Percentiles rank a stretch among this genome's conserved stretches.
Evolutionary conservation across 2,888 invertebrate genomes (phyloP).

Genomic region (Drosophila histrio): DNA sequence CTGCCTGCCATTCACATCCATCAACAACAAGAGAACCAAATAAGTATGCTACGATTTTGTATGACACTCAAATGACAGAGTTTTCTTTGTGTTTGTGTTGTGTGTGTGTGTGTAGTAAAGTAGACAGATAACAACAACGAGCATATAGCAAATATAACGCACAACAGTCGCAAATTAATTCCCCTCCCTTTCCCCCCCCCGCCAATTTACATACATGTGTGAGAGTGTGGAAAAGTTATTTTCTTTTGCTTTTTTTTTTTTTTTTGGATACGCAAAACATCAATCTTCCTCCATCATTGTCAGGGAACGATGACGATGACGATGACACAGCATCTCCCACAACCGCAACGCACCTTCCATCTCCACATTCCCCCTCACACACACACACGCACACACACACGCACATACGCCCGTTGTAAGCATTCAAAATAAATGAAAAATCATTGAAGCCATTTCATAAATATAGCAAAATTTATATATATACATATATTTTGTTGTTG

Average conservation of each 20-base stretch:
- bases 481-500: background rate
- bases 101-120: slow-evolving; percentile 17
- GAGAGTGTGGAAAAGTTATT: slow-evolving; percentile 4
- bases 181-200: background rate
- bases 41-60: slow-evolving; percentile 38
- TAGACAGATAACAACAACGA: slow-evolving; percentile 10
- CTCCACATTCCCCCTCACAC: background rate
- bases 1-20: slow-evolving; percentile 19
- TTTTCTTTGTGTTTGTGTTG: background rate
- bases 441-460: slow-evolving; percentile 72
- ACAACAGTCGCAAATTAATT: slow-evolving; percentile 37
- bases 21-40: slow-evolving; percentile 19
- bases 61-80: slow-evolving; percentile 25
- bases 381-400: background rate
- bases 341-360: background rate
- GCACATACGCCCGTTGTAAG: background rate
- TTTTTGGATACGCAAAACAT: slow-evolving; percentile 51
- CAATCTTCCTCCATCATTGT: slow-evolving; percentile 79
- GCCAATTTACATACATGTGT: slow-evolving; percentile 18
- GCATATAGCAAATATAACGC: slow-evolving; percentile 18
- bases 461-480: slow-evolving; percentile 28
- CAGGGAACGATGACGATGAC: slow-evolving; percentile 63
- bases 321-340: slow-evolving; percentile 49
- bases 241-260: slow-evolving; percentile 13
- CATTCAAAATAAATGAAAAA: slow-evolving; percentile 69